Evolutionary conservation across 2,797 vertebrate genomes (phyloP), one percentile per base, ranked within the genome.

Genomic region (Karalla daura): DNA sequence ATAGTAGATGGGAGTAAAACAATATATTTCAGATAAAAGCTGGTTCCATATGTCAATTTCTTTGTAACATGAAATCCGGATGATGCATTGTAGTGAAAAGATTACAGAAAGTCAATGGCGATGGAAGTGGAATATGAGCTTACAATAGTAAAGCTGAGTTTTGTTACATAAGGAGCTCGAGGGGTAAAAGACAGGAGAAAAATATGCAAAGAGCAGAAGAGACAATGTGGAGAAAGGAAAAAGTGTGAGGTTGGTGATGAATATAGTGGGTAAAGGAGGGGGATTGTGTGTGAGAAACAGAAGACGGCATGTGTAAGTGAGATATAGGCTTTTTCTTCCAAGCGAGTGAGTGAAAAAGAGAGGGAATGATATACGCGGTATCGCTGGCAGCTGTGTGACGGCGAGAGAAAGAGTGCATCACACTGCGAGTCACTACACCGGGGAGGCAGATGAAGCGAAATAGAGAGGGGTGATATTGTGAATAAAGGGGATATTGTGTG

Each of bases 401-500:
- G 76, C 43, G 30, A 72, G 73, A 76, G 74, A 85, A 86, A 81
- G 72, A 81, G 73, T 70, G 80, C 77, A 81, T 83, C 81, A 71
- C 78, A 49, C 52, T 65, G 68, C 68, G 78, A 87, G 78, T 52
- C 56, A 62, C 74, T 82, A 63, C 87, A 77, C 67, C 70, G 28
- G 81, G 74, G 80, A 79, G 75, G 78, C 67, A 87, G 82, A 84
- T 80, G 74, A 83, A 85, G 80, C 63, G 37, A 83, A 88, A 88
- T 69, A 63, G 66, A 77, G 64, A 75, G 70, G 74, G 80, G 69
- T 78, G 86, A 89, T 89, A 86, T 64, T 69, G 83, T 56, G 55
- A 86, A 88, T 84, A 86, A 91, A 88, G 75, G 80, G 76, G 80
- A 82, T 78, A 86, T 79, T 87, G 81, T 84, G 74, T 64, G 81